These are phyloP conservation scores for Calypte anna DNA, from an alignment of 2,113 vertebrate species.

Conservation along the genomic window DNA sequence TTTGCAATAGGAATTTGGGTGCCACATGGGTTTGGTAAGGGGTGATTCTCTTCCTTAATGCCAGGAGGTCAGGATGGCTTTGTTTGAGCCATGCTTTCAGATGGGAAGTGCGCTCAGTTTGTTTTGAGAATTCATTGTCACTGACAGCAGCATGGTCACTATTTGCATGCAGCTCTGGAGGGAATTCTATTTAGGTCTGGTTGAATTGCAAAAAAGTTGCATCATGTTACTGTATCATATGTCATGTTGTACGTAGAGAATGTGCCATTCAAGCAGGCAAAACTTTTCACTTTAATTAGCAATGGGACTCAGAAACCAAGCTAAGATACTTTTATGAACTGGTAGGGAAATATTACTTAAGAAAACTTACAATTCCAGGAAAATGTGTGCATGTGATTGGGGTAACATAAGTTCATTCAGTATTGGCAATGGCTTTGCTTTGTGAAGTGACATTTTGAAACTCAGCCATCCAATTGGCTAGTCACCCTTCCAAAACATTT, in stretches of 20 bases:
- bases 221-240: neutral
- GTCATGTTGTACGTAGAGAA: neutral
- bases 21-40: neutral
- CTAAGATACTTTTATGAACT: slow-evolving; percentile 17
- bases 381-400: slow-evolving; percentile 21
- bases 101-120: neutral
- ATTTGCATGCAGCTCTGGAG: neutral
- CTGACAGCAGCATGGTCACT: accelerated
- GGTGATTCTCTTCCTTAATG: accelerated
- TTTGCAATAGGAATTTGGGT: neutral
- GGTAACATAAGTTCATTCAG: slow-evolving; percentile 57
- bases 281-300: slow-evolving; percentile 34
- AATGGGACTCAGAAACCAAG: slow-evolving; percentile 15
- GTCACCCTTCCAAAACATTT: slow-evolving; percentile 32
- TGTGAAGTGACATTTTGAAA: slow-evolving; percentile 57
- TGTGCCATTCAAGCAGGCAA: neutral
- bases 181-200: neutral
- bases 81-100: neutral
- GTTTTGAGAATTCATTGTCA: neutral
- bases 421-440: slow-evolving; percentile 45
- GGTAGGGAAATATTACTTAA: slow-evolving; percentile 45
- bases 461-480: neutral
- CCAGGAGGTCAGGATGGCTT: neutral
- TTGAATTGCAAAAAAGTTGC: neutral
- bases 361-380: slow-evolving; percentile 68